Conservation (phyloP, 2,888 invertebrate species). For the Syritta pipiens region DNA sequence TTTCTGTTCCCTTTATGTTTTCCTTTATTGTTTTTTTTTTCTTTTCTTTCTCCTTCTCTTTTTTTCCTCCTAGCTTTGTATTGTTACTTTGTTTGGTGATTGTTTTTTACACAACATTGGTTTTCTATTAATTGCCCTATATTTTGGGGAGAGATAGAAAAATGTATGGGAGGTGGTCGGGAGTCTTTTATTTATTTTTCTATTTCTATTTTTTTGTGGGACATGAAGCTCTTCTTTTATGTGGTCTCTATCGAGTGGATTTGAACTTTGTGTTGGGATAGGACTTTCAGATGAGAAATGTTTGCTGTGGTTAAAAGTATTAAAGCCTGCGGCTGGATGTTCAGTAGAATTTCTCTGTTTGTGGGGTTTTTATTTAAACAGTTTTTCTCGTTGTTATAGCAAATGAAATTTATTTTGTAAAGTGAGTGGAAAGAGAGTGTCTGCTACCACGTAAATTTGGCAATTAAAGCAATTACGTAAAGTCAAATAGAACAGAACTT, state of each 20-base stretch:
- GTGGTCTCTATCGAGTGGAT: slow-evolving; percentile 33
- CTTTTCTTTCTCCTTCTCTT: slow-evolving; percentile 3
- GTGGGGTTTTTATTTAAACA: too few relatives aligned
- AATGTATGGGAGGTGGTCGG: too few relatives aligned
- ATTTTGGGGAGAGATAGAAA: slow-evolving; percentile 36
- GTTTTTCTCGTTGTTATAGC: too few relatives aligned
- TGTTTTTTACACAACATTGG: slow-evolving; percentile 60
- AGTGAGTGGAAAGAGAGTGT: too few relatives aligned
- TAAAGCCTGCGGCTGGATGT: background rate
- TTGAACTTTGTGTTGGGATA: slow-evolving; percentile 30
- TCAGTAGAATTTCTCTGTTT: background rate
- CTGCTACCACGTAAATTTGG: too few relatives aligned
- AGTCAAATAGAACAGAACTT: too few relatives aligned
- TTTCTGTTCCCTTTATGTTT: slow-evolving; percentile 40
- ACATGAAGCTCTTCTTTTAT: slow-evolving; percentile 40
- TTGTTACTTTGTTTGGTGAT: slow-evolving; percentile 57
- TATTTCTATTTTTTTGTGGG: too few relatives aligned
- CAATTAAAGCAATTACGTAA: too few relatives aligned
- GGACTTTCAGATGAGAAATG: slow-evolving; percentile 33
- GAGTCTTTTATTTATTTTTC: too few relatives aligned
- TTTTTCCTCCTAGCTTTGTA: slow-evolving; percentile 30
- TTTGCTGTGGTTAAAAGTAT: slow-evolving; percentile 16
- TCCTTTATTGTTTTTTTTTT: slow-evolving; percentile 8
- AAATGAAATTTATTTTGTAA: background rate
- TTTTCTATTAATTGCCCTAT: slow-evolving; percentile 68